phyloP scores from a whole-genome alignment of 2,113 vertebrate species.

The Xenus cinereus region DNA sequence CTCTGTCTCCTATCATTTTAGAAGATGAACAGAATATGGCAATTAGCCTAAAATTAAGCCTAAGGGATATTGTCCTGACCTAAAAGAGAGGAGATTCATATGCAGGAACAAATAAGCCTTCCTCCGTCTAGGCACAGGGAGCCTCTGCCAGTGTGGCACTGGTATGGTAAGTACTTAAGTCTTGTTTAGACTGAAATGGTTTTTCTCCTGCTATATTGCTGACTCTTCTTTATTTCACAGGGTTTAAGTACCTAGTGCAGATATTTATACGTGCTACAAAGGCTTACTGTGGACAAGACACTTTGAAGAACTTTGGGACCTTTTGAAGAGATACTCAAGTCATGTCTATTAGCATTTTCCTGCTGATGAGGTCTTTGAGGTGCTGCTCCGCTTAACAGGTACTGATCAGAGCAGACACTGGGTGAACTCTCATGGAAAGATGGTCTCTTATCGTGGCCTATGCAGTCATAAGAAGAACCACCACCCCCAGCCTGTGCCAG shows the following conservation, averaged over 20 bases:
- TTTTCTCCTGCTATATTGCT: background rate
- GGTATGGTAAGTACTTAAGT: background rate
- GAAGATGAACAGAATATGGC: background rate
- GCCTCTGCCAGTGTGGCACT: background rate
- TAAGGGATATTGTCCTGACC: background rate
- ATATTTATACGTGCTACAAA: fast-evolving
- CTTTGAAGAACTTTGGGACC: background rate
- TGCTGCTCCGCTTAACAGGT: fast-evolving
- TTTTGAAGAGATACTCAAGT: background rate
- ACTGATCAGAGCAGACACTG: background rate
- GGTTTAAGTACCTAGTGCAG: background rate
- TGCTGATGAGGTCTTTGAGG: background rate
- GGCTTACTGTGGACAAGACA: background rate
- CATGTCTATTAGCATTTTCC: background rate
- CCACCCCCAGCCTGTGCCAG: background rate
- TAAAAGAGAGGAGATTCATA: background rate
- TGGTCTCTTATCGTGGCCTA: background rate
- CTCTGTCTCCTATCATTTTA: background rate
- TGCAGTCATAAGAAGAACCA: background rate
- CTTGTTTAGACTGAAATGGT: background rate
- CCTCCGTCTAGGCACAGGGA: background rate
- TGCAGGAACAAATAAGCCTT: background rate
- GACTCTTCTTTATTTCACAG: background rate
- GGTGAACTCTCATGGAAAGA: background rate
- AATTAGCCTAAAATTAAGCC: background rate